These are phyloP conservation scores for human (Homo sapiens) DNA, from an alignment of 2,113 vertebrate genomes.

Conservation along the genomic window GRCh38 chr13:72349501-72350000, in stretches of 20 bases:
- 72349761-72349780: not conserved
- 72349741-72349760: not conserved
- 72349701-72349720: not conserved
- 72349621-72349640: not conserved
- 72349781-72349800: not conserved
- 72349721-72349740: not conserved
- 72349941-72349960: not conserved
- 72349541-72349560: not conserved
- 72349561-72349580: slow-evolving; percentile 1
- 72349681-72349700: not conserved
- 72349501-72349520: slow-evolving; percentile 19
- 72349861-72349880: not conserved
- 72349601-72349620: not conserved
- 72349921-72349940: not conserved
- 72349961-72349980: not conserved
- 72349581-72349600: not conserved
- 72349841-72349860: not conserved
- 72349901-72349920: not conserved
- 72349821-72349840: not conserved
- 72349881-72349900: not conserved
- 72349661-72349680: not conserved
- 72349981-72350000: not conserved
- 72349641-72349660: not conserved
- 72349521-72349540: slow-evolving; percentile 22
- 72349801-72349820: not conserved